Evolutionary conservation across 2,888 invertebrate species (phyloP), one percentile per base, ranked within the genome.

Genomic region (Timandra comae): DNA sequence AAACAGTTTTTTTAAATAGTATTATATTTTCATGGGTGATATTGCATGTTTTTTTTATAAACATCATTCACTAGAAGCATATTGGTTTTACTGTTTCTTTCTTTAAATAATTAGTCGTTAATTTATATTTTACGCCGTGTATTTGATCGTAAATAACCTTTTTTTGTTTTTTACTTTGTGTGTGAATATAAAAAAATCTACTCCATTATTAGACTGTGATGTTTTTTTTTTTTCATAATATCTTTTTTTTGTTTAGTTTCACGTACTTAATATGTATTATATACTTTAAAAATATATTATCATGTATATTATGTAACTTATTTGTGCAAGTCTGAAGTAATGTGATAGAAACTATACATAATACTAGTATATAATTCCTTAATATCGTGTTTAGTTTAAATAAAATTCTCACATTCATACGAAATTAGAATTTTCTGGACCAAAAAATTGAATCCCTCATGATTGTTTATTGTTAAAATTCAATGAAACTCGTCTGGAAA

Each of bases 331-430:
- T 49, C 49, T 49, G 49, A 49, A 27, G 28, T 40, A 40, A 38
- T 49, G 76, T 75, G 75, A 75, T 78, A 76, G 56, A 56, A 52
- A 51, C 62, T 69, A 62, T 64, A 66, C 58, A 61, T 58, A 63
- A 60, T 61, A 45, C 44, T 59, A 55, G 56, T 52, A 53, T 46
- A 51, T 52, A 61, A 51, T 55, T 56, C 53, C 32, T 12, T 9
- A 20, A 6, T 27, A 29, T 12, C 23, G 26, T 26, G 26, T 41
- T 42, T 20, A 31, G 27, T 42, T 41, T 32, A 29, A 13, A 29
- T 37, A 29, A 16, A 16, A 16, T n/a, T 16, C 16, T 16, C 16
- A 6, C 16, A 16, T 16, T 16, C 16, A 3, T 6, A 16, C 16
- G 6, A 16, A 16, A 16, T 16, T 16, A 16, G 16, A 3, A 16